Conservation (phyloP, 2,113 vertebrate species). For the Suncus etruscus region DNA sequence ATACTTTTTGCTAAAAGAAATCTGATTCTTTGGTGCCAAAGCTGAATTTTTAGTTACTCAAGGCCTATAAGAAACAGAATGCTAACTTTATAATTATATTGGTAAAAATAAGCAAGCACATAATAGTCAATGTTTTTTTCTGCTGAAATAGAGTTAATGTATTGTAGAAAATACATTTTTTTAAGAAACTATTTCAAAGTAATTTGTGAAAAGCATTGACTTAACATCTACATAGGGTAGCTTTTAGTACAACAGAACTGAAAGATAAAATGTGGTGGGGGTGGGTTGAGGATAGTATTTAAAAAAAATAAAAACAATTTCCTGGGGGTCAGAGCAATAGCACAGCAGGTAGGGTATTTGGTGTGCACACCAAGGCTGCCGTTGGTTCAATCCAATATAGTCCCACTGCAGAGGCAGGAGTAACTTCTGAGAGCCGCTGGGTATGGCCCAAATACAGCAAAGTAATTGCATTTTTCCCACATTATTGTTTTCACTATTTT, state of each 20-base stretch:
- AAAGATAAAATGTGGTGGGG: background rate
- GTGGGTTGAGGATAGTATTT: background rate
- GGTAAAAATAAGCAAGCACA: conserved; percentile 8
- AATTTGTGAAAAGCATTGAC: background rate
- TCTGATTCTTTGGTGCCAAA: background rate
- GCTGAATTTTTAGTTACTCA: background rate
- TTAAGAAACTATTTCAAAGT: background rate
- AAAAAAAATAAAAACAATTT: background rate
- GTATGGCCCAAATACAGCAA: no score
- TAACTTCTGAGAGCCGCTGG: no score
- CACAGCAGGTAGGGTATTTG: no score
- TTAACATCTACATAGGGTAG: background rate
- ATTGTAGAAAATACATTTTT: background rate
- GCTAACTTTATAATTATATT: background rate
- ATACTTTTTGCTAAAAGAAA: background rate
- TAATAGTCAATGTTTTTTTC: conserved; percentile 8
- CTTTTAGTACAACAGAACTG: background rate
- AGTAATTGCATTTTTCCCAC: background rate
- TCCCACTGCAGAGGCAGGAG: no score
- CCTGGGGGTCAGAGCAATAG: no score
- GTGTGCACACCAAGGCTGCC: no score
- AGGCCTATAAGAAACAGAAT: background rate
- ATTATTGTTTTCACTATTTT: background rate
- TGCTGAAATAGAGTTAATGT: background rate
- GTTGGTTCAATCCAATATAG: no score